Percentiles rank a stretch among this genome's conserved stretches.
phyloP scores from a whole-genome alignment of 2,888 invertebrate genomes.

The Drosophila mulleri region DNA sequence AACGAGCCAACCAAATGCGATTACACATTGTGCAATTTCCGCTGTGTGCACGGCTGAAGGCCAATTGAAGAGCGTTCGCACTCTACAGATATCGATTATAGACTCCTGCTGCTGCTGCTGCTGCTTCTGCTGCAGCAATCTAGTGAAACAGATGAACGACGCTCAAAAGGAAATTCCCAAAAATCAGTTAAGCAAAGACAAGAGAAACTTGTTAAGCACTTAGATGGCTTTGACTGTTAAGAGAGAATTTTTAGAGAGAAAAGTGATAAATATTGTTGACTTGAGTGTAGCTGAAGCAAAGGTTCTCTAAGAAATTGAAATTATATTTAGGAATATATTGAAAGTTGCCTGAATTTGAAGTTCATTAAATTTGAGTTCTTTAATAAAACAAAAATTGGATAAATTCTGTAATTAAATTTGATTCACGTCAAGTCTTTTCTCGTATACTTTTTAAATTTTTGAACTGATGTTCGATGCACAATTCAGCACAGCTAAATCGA shows the following conservation, averaged over 20 bases:
- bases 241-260: background rate
- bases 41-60: conserved; percentile 31
- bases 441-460: background rate
- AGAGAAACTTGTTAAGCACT: background rate
- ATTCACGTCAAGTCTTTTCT: background rate
- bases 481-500: background rate
- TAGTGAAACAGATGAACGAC: background rate
- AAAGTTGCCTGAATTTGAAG: background rate
- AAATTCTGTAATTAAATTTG: background rate
- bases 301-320: background rate
- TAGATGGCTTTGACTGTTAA: background rate
- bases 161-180: conserved; percentile 10
- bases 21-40: conserved; percentile 54
- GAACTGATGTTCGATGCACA: background rate
- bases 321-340: background rate
- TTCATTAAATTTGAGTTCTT: background rate
- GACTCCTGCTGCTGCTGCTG: background rate
- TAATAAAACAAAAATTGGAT: background rate
- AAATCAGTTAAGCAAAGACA: conserved; percentile 17
- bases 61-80: conserved; percentile 5
- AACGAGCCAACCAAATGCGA: conserved; percentile 52
- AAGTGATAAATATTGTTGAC: background rate
- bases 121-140: conserved; percentile 22
- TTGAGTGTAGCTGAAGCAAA: background rate
- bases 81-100: conserved; percentile 42